These are phyloP conservation scores for Lamprotornis superbus DNA, from an alignment of 2,113 vertebrate genomes.

Conservation along the genomic window DNA sequence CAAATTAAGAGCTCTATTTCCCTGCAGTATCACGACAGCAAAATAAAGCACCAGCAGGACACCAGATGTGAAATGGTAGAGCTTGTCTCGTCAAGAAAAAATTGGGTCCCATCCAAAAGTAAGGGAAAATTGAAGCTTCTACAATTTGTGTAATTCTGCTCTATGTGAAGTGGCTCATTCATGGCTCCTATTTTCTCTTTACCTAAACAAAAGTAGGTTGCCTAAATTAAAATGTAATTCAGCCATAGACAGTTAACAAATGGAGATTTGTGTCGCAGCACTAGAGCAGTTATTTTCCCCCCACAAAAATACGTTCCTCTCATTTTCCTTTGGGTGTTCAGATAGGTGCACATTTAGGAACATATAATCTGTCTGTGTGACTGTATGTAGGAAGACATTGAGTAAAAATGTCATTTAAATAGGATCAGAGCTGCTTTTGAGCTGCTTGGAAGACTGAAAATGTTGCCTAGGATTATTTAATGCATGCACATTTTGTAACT, in stretches of 20 bases:
- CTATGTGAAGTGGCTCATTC: neutral
- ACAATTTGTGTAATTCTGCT: neutral
- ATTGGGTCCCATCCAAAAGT: neutral
- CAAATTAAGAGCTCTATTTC: neutral
- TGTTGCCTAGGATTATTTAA: neutral
- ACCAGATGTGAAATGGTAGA: neutral
- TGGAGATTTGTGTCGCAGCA: neutral
- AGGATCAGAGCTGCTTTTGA: neutral
- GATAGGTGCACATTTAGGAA: neutral
- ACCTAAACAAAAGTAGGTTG: neutral
- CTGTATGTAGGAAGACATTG: neutral
- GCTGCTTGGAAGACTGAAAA: neutral
- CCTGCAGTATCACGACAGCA: neutral
- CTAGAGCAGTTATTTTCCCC: neutral
- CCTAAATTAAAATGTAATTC: neutral
- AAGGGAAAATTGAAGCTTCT: neutral
- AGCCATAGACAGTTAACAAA: neutral
- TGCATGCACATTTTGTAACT: neutral
- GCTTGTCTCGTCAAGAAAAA: neutral
- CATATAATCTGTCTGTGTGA: neutral
- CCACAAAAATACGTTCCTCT: neutral
- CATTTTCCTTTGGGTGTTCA: neutral
- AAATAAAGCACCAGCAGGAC: constrained; percentile 11
- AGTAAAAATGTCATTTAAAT: neutral
- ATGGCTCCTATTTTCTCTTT: neutral